Conservation (phyloP, 2,797 vertebrate species). For the Lacerta agilis region DNA sequence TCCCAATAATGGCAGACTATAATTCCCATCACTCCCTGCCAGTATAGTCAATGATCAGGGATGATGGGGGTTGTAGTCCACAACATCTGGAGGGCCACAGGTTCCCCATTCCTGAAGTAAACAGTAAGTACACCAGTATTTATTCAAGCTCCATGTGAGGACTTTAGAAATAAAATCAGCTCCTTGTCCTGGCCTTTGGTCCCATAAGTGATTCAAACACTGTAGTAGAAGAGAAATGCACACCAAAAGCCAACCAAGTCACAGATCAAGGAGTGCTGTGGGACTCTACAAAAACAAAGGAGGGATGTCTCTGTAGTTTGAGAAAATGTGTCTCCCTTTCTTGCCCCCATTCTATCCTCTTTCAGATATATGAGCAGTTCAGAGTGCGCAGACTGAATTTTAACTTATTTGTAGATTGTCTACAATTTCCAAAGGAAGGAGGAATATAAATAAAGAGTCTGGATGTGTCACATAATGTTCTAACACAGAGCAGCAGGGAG, state of each 20-base stretch:
- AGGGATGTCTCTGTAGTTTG: background rate
- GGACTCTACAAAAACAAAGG: background rate
- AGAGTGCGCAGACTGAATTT: slow-evolving; percentile 3
- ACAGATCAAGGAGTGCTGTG: background rate
- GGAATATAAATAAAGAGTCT: slow-evolving; percentile 32
- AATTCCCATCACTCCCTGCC: no score
- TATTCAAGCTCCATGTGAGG: background rate
- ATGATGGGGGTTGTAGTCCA: no score
- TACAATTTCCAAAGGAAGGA: slow-evolving; percentile 38
- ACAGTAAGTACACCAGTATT: background rate
- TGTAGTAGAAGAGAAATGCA: no score
- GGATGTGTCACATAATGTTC: slow-evolving; percentile 46
- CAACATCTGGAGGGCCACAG: no score
- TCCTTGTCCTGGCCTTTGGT: background rate
- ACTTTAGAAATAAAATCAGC: background rate
- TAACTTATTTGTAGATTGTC: slow-evolving; percentile 17
- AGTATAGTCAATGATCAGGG: no score
- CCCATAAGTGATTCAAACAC: background rate
- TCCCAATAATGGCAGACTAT: no score
- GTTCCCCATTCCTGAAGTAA: no score
- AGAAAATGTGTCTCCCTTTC: background rate
- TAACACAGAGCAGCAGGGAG: slow-evolving; percentile 50
- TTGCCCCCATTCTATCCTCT: background rate
- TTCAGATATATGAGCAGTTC: slow-evolving; percentile 1
- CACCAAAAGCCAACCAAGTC: no score